phyloP scores from a whole-genome alignment of 1,140 invertebrate species.

The Subanguina moxae region DNA sequence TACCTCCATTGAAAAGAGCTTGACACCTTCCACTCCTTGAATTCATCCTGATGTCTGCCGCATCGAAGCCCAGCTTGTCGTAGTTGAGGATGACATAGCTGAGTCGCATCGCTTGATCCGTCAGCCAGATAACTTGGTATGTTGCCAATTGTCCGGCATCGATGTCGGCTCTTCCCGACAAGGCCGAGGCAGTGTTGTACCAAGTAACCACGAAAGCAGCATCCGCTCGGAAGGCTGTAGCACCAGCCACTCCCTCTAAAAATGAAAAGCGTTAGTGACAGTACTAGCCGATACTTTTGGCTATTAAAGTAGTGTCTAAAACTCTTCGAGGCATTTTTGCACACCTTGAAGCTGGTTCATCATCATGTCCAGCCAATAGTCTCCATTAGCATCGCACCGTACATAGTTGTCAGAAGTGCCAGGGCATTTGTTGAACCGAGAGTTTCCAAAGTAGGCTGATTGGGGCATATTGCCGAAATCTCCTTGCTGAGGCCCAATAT shows the following conservation, averaged over 20 bases:
- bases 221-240: constrained; percentile 55
- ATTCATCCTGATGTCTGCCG: constrained; percentile 45
- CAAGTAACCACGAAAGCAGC: constrained; percentile 57
- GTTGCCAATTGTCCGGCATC: constrained; percentile 56
- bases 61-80: constrained; percentile 53
- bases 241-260: constrained; percentile 56
- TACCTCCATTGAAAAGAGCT: constrained; percentile 54
- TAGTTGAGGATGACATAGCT: constrained; percentile 53
- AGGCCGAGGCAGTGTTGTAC: constrained; percentile 59
- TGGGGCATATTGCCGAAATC: constrained; percentile 39
- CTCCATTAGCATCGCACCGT: constrained; percentile 48
- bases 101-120: constrained; percentile 39
- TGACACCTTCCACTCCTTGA: constrained; percentile 46
- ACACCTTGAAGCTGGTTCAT: constrained; percentile 55
- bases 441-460: constrained; percentile 52
- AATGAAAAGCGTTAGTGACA: too few species aligned
- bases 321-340: too few species aligned
- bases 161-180: constrained; percentile 56
- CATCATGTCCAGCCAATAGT: constrained; percentile 58
- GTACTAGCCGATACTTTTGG: too few species aligned
- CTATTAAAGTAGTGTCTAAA: too few species aligned
- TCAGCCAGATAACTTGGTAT: constrained; percentile 53
- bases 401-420: constrained; percentile 53
- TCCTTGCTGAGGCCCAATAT: constrained; percentile 37
- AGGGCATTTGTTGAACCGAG: constrained; percentile 46